Evolutionary conservation across 2,797 vertebrate species (phyloP).

Genomic region (Dermochelys coriacea): DNA sequence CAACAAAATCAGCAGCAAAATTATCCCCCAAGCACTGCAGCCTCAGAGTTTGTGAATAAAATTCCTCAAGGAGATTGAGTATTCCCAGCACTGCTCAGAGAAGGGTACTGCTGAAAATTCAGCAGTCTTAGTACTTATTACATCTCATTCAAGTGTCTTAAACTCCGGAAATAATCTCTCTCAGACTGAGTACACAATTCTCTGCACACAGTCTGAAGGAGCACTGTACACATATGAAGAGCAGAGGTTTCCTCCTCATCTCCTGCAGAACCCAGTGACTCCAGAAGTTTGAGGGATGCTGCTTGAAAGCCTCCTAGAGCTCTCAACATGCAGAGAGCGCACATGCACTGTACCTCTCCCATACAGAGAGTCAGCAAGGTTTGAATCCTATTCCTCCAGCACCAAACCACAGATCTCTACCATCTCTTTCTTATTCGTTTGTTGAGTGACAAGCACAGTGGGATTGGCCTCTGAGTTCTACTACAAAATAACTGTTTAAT

Average conservation of each 20-base stretch:
- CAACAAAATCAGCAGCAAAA: not conserved
- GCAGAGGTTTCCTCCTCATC: not conserved
- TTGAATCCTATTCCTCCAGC: not conserved
- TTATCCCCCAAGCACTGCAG: not conserved
- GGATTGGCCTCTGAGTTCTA: not conserved
- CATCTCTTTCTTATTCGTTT: not conserved
- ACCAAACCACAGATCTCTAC: not conserved
- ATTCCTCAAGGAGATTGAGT: slow-evolving; percentile 2
- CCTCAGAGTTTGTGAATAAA: not conserved
- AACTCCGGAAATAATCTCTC: not conserved
- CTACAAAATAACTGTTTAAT: not conserved
- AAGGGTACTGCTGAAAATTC: not conserved
- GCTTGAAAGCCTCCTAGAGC: not conserved
- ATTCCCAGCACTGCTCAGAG: not conserved
- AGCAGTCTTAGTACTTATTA: not conserved
- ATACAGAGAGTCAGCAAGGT: not conserved
- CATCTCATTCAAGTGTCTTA: not conserved
- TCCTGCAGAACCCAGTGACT: not conserved
- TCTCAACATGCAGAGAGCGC: not conserved
- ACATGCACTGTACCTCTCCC: not conserved
- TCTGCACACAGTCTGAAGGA: not conserved
- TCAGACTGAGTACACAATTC: not conserved
- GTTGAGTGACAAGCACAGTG: no score
- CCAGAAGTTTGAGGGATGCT: not conserved
- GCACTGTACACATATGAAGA: not conserved